Evolutionary conservation across 2,888 invertebrate genomes (phyloP), one percentile per base, ranked within the genome.

Genomic region (Heterodera filipjevi): DNA sequence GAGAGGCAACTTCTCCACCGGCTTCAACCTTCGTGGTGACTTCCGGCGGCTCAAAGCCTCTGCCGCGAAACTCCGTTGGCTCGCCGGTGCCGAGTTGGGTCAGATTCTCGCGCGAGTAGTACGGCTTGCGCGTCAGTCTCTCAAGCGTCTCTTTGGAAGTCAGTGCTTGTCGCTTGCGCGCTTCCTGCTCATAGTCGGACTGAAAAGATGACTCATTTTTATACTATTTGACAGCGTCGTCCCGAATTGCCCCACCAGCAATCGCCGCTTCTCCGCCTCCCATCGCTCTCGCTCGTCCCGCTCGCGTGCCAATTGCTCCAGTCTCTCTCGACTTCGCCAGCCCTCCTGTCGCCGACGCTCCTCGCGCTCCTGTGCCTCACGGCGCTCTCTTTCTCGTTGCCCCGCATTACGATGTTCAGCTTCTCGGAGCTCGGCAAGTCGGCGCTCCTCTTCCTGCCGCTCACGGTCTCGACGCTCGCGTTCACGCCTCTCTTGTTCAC

Each of bases 1-100:
- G 2, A 53, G 19, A 49, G 8, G 39, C 6, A 39, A 12, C 27
- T 66, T 30, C 33, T 6, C 59, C 46, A n/a, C n/a, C n/a, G n/a
- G n/a, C n/a, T n/a, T n/a, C n/a, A 66, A 87, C 86, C 77, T 88
- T 88, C 16, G 88, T 88, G 66, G 86, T 86, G 35, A 85, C 77
- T 71, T 86, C 86, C 76, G 79, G 76, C 53, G 46, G 68, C 32
- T 53, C 75, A 39, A 49, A 10, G 32, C 59, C 59, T 59, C 12
- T 59, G 59, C 59, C 59, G 27, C 59, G 59, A 8, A 6, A 22
- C 59, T 59, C 59, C 6, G 59, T 59, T 8, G 59, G 59, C 59
- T 71, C 76, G 33, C 81, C 72, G n/a, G 66, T 46, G n/a, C 75
- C 70, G 22, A 82, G 39, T 35, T 39, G 59, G 53, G 79, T 78